A percentile compares a stretch with the other conserved stretches of the same genome.
Evolutionary conservation across 1,140 invertebrate species (phyloP).

Genomic region (Olivierus martensii): DNA sequence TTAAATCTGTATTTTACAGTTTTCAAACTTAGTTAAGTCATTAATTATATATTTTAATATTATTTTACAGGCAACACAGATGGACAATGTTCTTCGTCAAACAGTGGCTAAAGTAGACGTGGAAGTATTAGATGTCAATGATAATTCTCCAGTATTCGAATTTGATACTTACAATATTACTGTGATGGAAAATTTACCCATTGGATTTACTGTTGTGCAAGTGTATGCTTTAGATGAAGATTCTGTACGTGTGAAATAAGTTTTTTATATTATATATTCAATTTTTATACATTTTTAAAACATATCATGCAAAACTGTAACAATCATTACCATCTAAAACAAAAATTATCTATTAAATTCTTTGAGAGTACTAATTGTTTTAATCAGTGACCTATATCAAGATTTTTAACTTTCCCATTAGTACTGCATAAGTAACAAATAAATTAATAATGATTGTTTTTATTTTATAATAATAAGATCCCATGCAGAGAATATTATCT

Average conservation of each 20-base stretch:
- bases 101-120: constrained; percentile 53
- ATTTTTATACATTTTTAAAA: too few species aligned
- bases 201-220: constrained; percentile 66
- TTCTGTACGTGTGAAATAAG: constrained; percentile 1
- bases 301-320: too few species aligned
- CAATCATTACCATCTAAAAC: too few species aligned
- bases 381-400: background rate
- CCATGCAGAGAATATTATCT: too few species aligned
- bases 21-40: too few species aligned
- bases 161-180: constrained; percentile 79
- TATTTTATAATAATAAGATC: too few species aligned
- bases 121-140: constrained; percentile 63
- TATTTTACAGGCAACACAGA: constrained; percentile 23
- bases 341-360: too few species aligned
- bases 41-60: too few species aligned
- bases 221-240: constrained; percentile 37
- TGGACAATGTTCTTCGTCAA: constrained; percentile 22
- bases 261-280: too few species aligned
- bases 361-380: background rate
- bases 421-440: too few species aligned
- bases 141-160: constrained; percentile 58
- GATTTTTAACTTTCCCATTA: background rate
- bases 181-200: constrained; percentile 77
- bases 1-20: too few species aligned
- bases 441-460: too few species aligned